A percentile compares a stretch with the other conserved stretches of the same genome.
These are phyloP conservation scores for Cephus spinipes DNA, from an alignment of 2,888 invertebrate genomes.

Conservation along the genomic window DNA sequence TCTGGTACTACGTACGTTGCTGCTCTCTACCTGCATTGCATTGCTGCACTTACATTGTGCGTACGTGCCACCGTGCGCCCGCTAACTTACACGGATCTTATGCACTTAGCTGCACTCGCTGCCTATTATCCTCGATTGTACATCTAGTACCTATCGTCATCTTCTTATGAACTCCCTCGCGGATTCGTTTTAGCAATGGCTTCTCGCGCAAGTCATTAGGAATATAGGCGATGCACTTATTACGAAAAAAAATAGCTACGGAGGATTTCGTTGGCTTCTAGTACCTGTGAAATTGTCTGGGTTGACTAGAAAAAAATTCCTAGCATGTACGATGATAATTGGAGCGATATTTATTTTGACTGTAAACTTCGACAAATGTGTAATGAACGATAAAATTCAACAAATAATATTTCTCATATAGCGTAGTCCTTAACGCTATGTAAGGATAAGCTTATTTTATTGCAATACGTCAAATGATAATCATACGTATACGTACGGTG, in stretches of 20 bases:
- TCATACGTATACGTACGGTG: neutral
- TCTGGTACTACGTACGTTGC: conserved; percentile 28
- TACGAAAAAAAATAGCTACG: neutral
- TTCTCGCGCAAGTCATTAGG: neutral
- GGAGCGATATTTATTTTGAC: neutral
- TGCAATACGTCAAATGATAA: neutral
- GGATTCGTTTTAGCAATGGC: neutral
- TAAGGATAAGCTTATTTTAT: neutral
- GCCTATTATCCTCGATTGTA: conserved; percentile 58
- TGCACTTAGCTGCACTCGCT: conserved; percentile 44
- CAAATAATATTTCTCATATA: neutral
- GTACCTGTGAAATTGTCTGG: neutral
- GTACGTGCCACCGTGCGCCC: neutral
- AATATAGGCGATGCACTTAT: neutral
- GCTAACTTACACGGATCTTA: conserved; percentile 28
- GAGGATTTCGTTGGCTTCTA: neutral
- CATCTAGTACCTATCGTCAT: neutral
- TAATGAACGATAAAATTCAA: neutral
- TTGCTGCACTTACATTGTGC: neutral
- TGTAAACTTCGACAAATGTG: no score
- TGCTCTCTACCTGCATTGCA: neutral
- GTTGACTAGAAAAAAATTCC: neutral
- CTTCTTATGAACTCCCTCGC: neutral
- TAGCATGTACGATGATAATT: neutral
- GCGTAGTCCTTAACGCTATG: neutral